Conservation (phyloP, 2,797 vertebrate species). For the Geotria australis region DNA sequence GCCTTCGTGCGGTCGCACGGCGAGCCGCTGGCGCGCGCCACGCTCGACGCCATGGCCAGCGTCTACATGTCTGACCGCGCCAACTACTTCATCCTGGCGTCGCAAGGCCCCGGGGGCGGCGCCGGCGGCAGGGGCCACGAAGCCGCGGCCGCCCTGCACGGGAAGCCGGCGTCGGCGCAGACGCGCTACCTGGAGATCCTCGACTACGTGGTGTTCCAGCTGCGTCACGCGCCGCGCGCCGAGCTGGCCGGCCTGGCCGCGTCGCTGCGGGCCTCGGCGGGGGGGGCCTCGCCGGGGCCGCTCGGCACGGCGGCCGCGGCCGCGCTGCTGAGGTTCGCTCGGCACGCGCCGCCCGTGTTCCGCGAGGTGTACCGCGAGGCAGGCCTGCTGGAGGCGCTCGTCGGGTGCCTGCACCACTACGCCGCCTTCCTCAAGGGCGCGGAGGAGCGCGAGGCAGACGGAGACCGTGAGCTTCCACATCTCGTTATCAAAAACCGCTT, state of each 20-base stretch:
- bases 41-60: conserved; percentile 67
- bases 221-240: conserved; percentile 93
- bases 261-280: conserved; percentile 34
- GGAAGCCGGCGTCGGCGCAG: conserved; percentile 49
- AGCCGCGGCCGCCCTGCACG: neutral
- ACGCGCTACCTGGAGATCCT: conserved; percentile 81
- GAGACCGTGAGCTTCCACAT: too few species aligned
- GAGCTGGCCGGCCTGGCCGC: conserved; percentile 90
- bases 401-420: conserved; percentile 88
- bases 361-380: conserved; percentile 91
- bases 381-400: conserved; percentile 78
- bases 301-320: conserved; percentile 65
- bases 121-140: neutral
- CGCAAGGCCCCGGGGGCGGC: conserved; percentile 26
- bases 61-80: conserved; percentile 60
- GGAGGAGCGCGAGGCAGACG: conserved; percentile 9
- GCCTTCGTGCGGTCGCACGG: conserved; percentile 76
- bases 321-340: conserved; percentile 52
- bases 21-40: conserved; percentile 45
- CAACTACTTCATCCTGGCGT: conserved; percentile 90
- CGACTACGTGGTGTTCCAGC: conserved; percentile 74
- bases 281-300: conserved; percentile 31
- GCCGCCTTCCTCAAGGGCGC: conserved; percentile 82
- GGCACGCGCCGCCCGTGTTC: conserved; percentile 62
- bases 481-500: too few species aligned